These are phyloP conservation scores for Notiomystis cincta DNA, from an alignment of 2,113 vertebrate genomes.

Conservation along the genomic window DNA sequence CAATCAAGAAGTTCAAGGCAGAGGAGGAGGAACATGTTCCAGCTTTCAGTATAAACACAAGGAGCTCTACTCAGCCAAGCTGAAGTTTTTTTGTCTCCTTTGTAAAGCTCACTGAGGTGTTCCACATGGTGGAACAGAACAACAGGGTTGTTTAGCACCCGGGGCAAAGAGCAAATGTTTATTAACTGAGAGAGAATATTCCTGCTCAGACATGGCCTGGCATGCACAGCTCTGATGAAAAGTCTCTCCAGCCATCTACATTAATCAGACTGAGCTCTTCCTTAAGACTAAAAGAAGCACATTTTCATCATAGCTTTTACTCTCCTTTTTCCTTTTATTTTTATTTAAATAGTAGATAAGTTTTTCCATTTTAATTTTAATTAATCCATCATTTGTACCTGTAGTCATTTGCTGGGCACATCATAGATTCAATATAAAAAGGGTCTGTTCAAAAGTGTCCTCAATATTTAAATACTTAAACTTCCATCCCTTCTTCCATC, in stretches of 20 bases:
- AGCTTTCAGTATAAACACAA: neutral
- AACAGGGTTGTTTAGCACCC: conserved; percentile 39
- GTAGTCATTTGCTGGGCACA: neutral
- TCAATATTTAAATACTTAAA: neutral
- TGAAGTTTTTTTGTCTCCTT: neutral
- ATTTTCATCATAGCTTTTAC: neutral
- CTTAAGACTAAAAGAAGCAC: neutral
- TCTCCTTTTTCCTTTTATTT: neutral
- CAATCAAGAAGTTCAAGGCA: neutral
- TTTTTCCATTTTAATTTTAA: neutral
- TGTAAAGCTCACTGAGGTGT: neutral
- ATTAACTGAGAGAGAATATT: conserved; percentile 33
- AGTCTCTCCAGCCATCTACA: neutral
- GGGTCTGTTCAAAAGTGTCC: neutral
- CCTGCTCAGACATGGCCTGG: conserved; percentile 30
- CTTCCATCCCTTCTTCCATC: neutral
- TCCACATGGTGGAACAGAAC: neutral
- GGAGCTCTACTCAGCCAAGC: neutral
- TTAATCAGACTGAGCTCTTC: neutral
- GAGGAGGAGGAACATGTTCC: neutral
- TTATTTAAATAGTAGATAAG: neutral
- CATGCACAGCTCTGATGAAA: neutral
- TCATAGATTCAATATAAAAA: neutral
- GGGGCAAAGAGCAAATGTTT: conserved; percentile 36
- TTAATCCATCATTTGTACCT: neutral